Conservation (phyloP, 2,888 invertebrate species). For the Agonopterix heracliana region DNA sequence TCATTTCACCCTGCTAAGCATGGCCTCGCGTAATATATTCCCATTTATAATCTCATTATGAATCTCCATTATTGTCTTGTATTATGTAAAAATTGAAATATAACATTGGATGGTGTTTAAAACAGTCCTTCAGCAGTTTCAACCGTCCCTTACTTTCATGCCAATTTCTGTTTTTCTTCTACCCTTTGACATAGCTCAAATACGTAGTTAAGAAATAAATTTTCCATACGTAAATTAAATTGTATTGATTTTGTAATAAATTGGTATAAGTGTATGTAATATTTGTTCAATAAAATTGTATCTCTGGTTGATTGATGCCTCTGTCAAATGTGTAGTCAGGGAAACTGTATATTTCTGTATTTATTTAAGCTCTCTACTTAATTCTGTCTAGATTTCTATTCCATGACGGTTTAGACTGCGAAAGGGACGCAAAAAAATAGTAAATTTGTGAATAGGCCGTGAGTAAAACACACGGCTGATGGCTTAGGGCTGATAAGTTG, state of each 20-base stretch:
- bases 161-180: constrained; percentile 2
- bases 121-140: constrained; percentile 29
- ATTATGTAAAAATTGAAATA: constrained; percentile 58
- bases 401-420: constrained; percentile 31
- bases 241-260: constrained; percentile 1
- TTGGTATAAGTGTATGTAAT: too few species aligned
- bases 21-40: constrained; percentile 61
- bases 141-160: constrained; percentile 11
- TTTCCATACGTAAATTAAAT: constrained; percentile 1
- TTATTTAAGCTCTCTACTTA: constrained; percentile 12
- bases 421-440: constrained; percentile 63
- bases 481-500: constrained; percentile 21
- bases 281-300: constrained; percentile 7
- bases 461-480: constrained; percentile 25
- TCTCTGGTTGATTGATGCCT: background rate
- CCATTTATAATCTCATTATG: constrained; percentile 69
- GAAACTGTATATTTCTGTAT: background rate
- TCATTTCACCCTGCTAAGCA: constrained; percentile 69
- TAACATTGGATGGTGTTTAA: constrained; percentile 69
- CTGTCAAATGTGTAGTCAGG: constrained; percentile 2
- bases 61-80: constrained; percentile 59
- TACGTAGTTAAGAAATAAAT: background rate
- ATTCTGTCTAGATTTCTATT: constrained; percentile 8
- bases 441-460: constrained; percentile 52
- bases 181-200: constrained; percentile 1